phyloP scores from a whole-genome alignment of 30 jellyfish, hydroid and myxozoan species.

The Catostylus mosaicus region DNA sequence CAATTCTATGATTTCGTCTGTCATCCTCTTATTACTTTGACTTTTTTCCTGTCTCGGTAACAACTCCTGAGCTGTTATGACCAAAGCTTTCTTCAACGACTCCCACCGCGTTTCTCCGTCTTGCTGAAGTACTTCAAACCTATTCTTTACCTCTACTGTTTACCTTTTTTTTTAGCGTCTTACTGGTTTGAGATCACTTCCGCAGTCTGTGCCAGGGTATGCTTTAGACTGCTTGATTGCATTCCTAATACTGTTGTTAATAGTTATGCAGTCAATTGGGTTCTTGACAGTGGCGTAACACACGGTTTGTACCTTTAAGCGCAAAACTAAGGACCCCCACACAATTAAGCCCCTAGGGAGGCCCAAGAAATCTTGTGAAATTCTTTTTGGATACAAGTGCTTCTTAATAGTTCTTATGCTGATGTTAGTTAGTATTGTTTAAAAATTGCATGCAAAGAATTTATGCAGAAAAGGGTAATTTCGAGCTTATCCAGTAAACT shows the following conservation, averaged over 20 bases:
- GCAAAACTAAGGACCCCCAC: too few species aligned
- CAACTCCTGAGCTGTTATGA: neutral
- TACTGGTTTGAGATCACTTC: neutral
- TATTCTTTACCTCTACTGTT: neutral
- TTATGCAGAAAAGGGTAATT: too few species aligned
- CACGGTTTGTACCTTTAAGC: too few species aligned
- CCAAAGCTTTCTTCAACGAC: neutral
- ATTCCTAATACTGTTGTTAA: neutral
- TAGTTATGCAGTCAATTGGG: conserved; percentile 14
- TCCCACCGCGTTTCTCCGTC: neutral
- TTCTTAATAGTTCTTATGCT: too few species aligned
- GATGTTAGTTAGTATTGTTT: too few species aligned
- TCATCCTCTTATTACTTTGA: neutral
- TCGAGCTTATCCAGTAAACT: too few species aligned
- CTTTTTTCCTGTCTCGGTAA: neutral
- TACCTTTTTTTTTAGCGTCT: neutral
- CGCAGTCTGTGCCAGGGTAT: conserved; percentile 29
- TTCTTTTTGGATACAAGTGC: too few species aligned
- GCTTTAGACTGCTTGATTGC: neutral
- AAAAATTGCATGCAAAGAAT: too few species aligned
- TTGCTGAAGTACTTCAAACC: neutral
- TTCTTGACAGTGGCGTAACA: too few species aligned
- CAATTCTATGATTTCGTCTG: conserved; percentile 8
- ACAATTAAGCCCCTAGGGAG: too few species aligned
- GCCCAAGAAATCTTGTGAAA: too few species aligned